Evolutionary conservation across 2,113 vertebrate species (phyloP).

Genomic region (Rhea pennata): DNA sequence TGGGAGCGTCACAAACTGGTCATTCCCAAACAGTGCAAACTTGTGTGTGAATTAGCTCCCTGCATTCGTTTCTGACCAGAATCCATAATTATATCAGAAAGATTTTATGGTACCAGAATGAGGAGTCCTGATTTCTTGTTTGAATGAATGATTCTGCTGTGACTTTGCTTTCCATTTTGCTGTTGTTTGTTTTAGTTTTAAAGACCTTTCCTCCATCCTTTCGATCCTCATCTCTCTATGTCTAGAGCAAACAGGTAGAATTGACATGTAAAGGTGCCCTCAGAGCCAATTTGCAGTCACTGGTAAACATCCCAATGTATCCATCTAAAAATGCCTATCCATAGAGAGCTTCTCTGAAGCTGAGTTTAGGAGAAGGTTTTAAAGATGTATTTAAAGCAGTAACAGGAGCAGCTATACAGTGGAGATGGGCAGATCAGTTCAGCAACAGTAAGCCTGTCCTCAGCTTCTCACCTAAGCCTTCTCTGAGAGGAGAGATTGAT

Average conservation of each 20-base stretch:
- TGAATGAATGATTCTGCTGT: background rate
- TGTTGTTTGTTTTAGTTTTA: constrained; percentile 50
- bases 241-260: constrained; percentile 51
- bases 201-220: background rate
- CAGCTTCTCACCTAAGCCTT: background rate
- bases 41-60: background rate
- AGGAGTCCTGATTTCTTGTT: background rate
- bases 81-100: constrained; percentile 21
- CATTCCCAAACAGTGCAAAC: background rate
- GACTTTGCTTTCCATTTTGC: background rate
- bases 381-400: constrained; percentile 2
- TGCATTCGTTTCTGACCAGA: background rate
- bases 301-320: constrained; percentile 58
- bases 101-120: background rate
- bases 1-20: background rate
- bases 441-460: background rate
- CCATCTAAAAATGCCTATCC: constrained; percentile 44
- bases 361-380: background rate
- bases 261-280: constrained; percentile 66
- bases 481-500: background rate
- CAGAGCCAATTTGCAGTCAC: constrained; percentile 64
- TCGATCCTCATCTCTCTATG: constrained; percentile 23
- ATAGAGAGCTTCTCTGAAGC: constrained; percentile 36
- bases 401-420: background rate
- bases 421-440: background rate